These are phyloP conservation scores for Eulithis testata DNA, from an alignment of 2,888 invertebrate genomes.

Conservation along the genomic window DNA sequence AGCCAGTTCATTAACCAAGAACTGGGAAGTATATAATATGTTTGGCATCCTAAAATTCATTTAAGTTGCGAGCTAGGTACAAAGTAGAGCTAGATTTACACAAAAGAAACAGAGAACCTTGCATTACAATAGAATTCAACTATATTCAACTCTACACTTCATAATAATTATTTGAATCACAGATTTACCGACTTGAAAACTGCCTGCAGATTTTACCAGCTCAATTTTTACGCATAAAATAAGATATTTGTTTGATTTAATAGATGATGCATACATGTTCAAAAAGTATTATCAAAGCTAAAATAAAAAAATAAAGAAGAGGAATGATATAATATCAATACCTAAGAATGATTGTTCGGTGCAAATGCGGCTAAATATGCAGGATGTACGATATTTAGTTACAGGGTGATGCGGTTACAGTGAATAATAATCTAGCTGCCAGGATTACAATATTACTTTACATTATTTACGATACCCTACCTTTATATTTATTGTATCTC, in stretches of 20 bases:
- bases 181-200: no score
- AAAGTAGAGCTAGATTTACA: background rate
- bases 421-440: background rate
- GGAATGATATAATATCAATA: no score
- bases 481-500: no score
- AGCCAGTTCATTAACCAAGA: slow-evolving; percentile 16
- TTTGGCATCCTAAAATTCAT: slow-evolving; percentile 22
- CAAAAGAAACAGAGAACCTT: slow-evolving; percentile 3
- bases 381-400: background rate
- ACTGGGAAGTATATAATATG: slow-evolving; percentile 22
- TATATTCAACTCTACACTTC: no score
- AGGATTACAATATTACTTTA: background rate
- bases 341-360: background rate
- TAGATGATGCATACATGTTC: no score
- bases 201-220: no score
- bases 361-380: background rate
- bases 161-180: no score
- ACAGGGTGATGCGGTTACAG: background rate
- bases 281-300: no score
- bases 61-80: slow-evolving; percentile 5
- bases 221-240: no score
- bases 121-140: background rate
- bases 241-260: no score
- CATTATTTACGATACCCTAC: no score
- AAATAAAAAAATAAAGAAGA: no score